A percentile compares a stretch with the other conserved stretches of the same genome.
Conservation (phyloP, 2,888 invertebrate genomes). For the Cataglyphis rosenhaueri region DNA sequence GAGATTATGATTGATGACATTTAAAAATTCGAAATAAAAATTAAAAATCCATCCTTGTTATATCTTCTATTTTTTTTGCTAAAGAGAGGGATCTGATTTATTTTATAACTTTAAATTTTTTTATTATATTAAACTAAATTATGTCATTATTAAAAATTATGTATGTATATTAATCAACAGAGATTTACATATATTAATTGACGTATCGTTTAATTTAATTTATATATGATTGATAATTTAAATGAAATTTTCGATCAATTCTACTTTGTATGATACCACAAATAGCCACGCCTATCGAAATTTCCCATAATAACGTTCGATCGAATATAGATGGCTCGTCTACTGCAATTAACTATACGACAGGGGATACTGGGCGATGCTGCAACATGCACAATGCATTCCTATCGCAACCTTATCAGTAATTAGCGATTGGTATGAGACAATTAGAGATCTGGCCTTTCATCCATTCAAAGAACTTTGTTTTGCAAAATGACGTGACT, state of each 20-base stretch:
- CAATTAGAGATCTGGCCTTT: conserved; percentile 28
- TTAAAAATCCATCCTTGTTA: too few species aligned
- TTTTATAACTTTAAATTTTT: background rate
- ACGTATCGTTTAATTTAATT: background rate
- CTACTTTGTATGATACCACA: background rate
- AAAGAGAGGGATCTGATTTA: background rate
- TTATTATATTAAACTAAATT: background rate
- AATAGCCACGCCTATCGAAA: conserved; percentile 18
- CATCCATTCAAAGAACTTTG: background rate
- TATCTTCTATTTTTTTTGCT: too few species aligned
- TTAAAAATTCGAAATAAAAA: background rate
- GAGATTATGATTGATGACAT: background rate
- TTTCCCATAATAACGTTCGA: conserved; percentile 22
- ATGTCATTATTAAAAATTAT: background rate
- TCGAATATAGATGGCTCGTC: conserved; percentile 32
- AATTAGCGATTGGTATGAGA: conserved; percentile 33
- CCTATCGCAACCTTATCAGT: conserved; percentile 42
- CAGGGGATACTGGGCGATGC: conserved; percentile 38
- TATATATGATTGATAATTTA: background rate
- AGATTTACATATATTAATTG: background rate
- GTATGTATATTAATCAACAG: background rate
- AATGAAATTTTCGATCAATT: background rate
- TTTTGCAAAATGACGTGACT: conserved; percentile 2
- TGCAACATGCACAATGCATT: conserved; percentile 34
- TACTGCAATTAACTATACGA: conserved; percentile 45